Evolutionary conservation across 2,797 vertebrate genomes (phyloP).

Genomic region (Myripristis murdjan): DNA sequence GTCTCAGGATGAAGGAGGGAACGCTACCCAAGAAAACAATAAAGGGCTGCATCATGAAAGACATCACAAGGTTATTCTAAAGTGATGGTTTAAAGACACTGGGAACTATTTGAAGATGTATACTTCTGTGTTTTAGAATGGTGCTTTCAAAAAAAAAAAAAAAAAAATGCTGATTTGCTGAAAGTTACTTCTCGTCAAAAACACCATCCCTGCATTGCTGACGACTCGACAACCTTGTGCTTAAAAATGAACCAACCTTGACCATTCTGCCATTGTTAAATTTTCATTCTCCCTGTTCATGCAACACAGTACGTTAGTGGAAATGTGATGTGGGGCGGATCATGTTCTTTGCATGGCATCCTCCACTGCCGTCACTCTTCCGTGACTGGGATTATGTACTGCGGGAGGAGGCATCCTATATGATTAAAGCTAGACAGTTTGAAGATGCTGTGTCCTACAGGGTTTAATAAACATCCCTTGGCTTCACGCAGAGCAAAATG

Average conservation of each 20-base stretch:
- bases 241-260: slow-evolving; percentile 45
- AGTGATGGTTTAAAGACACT: slow-evolving; percentile 71
- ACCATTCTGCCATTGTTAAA: slow-evolving; percentile 33
- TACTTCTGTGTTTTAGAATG: slow-evolving; percentile 48
- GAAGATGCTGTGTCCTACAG: slow-evolving; percentile 48
- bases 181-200: slow-evolving; percentile 65
- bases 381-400: slow-evolving; percentile 20
- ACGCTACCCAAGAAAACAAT: slow-evolving; percentile 63
- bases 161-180: slow-evolving; percentile 60
- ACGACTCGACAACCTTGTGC: slow-evolving; percentile 33
- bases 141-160: slow-evolving; percentile 52
- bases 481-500: slow-evolving; percentile 62
- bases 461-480: slow-evolving; percentile 72
- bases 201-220: slow-evolving; percentile 45
- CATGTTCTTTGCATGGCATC: slow-evolving; percentile 27
- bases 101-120: slow-evolving; percentile 69
- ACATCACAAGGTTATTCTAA: slow-evolving; percentile 82
- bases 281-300: slow-evolving; percentile 5
- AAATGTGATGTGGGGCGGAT: background rate
- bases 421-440: slow-evolving; percentile 62
- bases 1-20: slow-evolving; percentile 65
- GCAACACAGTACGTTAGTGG: background rate
- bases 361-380: slow-evolving; percentile 23
- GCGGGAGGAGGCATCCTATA: slow-evolving; percentile 29
- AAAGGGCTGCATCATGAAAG: slow-evolving; percentile 72